A percentile compares a stretch with the other conserved stretches of the same genome.
Conservation (phyloP, 1,140 invertebrate species). For the Philaenus spumarius region DNA sequence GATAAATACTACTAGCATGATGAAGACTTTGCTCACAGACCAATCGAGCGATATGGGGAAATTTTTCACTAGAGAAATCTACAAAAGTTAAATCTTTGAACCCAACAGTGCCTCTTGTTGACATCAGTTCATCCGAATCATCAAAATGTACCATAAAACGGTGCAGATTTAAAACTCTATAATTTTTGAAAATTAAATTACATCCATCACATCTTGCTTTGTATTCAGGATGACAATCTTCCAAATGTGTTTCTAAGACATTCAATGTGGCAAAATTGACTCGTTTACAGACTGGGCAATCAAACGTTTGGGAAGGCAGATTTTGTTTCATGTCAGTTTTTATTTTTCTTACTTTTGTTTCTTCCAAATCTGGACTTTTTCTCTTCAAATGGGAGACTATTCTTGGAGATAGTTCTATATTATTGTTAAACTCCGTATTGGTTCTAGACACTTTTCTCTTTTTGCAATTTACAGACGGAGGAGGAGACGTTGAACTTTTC, state of each 20-base stretch:
- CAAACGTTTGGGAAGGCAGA: constrained; percentile 24
- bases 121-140: constrained; percentile 27
- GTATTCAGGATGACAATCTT: constrained; percentile 60
- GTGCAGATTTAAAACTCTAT: constrained; percentile 60
- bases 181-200: constrained; percentile 59
- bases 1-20: constrained; percentile 49
- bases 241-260: constrained; percentile 58
- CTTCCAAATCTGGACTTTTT: constrained; percentile 2
- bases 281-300: constrained; percentile 53
- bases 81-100: constrained; percentile 71
- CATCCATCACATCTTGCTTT: constrained; percentile 63
- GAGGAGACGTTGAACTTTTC: background rate
- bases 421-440: constrained; percentile 15
- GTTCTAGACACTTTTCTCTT: constrained; percentile 32
- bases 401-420: constrained; percentile 2
- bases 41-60: constrained; percentile 63
- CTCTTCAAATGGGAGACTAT: background rate
- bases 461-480: background rate
- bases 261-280: constrained; percentile 52
- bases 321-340: constrained; percentile 9
- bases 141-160: constrained; percentile 49
- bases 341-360: background rate
- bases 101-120: constrained; percentile 44
- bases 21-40: constrained; percentile 63
- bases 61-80: constrained; percentile 71